phyloP scores from a whole-genome alignment of 1,140 invertebrate genomes.

The Bombus breviceps region DNA sequence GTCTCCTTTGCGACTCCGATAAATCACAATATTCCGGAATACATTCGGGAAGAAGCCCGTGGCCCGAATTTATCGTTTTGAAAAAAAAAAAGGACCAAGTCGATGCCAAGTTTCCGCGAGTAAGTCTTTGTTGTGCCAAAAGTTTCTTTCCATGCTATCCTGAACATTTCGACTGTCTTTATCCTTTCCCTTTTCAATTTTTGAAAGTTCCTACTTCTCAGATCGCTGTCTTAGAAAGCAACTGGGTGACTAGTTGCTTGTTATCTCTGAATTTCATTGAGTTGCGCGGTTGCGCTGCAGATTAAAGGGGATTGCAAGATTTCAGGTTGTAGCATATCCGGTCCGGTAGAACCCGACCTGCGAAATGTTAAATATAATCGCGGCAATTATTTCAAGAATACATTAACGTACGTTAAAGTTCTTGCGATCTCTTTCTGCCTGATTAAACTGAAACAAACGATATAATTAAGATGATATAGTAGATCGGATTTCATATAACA shows the following conservation, averaged over 20 bases:
- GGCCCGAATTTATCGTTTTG: background rate
- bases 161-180: no score
- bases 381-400: background rate
- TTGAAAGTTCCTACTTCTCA: no score
- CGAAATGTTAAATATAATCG: background rate
- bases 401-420: background rate
- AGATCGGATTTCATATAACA: no score
- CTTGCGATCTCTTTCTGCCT: background rate
- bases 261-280: background rate
- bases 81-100: background rate
- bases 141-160: no score
- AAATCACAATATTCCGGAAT: constrained; percentile 48
- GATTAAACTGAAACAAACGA: no score
- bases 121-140: background rate
- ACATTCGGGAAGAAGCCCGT: background rate
- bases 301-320: background rate
- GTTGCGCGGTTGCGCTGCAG: background rate
- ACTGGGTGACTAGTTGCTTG: background rate
- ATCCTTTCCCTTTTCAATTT: background rate
- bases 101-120: background rate
- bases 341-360: background rate
- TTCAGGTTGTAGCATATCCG: background rate
- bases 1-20: constrained; percentile 12
- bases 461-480: no score
- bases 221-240: background rate